Evolutionary conservation across 2,888 invertebrate species (phyloP), one percentile per base, ranked within the genome.

Genomic region (Leptopilina syphax): DNA sequence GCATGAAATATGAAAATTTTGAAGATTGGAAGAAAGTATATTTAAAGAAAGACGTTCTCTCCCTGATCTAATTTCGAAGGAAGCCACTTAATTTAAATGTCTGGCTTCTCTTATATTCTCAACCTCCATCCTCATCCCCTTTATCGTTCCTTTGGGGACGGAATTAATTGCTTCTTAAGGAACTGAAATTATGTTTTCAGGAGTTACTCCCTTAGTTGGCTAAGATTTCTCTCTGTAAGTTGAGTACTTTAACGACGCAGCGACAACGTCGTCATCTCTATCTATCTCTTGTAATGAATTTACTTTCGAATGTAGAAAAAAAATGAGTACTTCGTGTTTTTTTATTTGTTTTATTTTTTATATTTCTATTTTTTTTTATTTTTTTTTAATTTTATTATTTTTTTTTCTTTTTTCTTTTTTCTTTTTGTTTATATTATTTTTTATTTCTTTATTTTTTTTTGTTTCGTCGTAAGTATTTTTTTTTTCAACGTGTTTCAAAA

Each of bases 161-260:
- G 84, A 90, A 90, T 91, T 90, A 91, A 90, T 91, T 90, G 89
- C 89, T 89, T 88, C 90, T 89, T 89, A 89, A 90, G 88, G 86
- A 90, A 89, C 86, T 85, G 84, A 86, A 90, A 91, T 91, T 88
- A 90, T 88, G 89, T 90, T 89, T 89, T 86, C 86, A 85, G 80
- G 85, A 88, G 86, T 85, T 84, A 84, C 84, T 81, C 79, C 79
- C 78, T 63, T 83, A 80, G 82, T 82, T 80, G 63, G 81, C 79
- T 70, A 79, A 65, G 66, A 65, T 79, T 78, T 80, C 82, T 76
- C 77, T 65, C 79, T 82, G 79, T 76, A 80, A 80, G 80, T 81
- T 73, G 76, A 81, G 79, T 81, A 78, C 63, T 70, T 78, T 67
- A 70, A 79, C 79, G 80, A 82, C 81, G 81, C 70, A 63, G 77